Percentiles rank a stretch among this genome's conserved stretches.
phyloP scores from a whole-genome alignment of 92 coral and sea anemone genomes.

The Porites lobata region DNA sequence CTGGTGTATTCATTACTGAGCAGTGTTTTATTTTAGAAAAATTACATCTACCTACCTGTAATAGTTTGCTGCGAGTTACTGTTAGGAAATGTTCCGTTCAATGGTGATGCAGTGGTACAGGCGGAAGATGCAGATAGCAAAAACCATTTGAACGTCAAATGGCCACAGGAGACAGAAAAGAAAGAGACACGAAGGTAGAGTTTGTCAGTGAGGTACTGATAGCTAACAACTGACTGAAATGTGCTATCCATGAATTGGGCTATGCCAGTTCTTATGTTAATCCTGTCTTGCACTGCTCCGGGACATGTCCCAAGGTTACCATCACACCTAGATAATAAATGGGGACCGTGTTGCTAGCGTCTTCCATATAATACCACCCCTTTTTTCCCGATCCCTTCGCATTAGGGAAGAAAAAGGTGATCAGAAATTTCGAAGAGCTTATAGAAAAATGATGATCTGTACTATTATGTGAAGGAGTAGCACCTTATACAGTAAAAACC shows the following conservation, averaged over 20 bases:
- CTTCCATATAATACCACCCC: neutral
- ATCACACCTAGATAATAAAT: conserved; percentile 74
- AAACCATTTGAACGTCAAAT: conserved; percentile 79
- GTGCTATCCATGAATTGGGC: conserved; percentile 67
- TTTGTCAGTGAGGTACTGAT: conserved; percentile 77
- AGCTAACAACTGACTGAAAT: conserved; percentile 57
- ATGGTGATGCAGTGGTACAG: conserved; percentile 56
- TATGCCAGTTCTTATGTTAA: conserved; percentile 74
- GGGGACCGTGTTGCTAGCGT: neutral
- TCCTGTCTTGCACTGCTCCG: conserved; percentile 69
- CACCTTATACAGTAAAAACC: too few species aligned
- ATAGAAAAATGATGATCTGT: too few species aligned
- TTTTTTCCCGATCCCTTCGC: too few species aligned
- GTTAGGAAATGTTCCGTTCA: conserved; percentile 60
- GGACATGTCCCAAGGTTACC: conserved; percentile 95
- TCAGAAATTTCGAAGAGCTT: too few species aligned
- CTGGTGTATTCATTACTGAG: neutral
- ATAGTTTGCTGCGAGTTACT: conserved; percentile 65
- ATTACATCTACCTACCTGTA: conserved; percentile 29
- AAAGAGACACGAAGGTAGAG: conserved; percentile 76
- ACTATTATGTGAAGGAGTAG: too few species aligned
- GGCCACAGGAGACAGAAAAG: conserved; percentile 86
- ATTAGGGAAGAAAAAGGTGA: too few species aligned
- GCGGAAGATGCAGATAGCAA: conserved; percentile 54
- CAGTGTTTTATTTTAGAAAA: neutral